Evolutionary conservation across 1,140 invertebrate genomes (phyloP).

Genomic region (Drosophila oshimai): DNA sequence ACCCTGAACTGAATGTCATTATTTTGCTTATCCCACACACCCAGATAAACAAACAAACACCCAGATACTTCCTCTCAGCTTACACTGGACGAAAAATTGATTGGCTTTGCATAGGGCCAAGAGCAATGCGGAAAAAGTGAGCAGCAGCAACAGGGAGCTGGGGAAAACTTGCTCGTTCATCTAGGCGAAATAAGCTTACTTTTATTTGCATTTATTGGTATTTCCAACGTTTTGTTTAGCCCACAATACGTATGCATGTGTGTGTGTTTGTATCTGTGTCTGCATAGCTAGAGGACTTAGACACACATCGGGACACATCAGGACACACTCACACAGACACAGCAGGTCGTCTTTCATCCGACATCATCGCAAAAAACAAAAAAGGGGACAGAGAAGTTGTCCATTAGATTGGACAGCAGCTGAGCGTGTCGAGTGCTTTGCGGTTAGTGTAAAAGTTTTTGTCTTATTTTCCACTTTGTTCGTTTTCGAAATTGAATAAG

Average conservation of each 20-base stretch:
- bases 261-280: conserved; percentile 1
- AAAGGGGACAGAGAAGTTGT: conserved; percentile 9
- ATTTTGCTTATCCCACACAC: conserved; percentile 45
- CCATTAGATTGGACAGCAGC: conserved; percentile 66
- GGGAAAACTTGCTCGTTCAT: conserved; percentile 5
- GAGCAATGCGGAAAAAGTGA: conserved; percentile 5
- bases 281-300: conserved; percentile 21
- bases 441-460: conserved; percentile 58
- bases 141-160: neutral
- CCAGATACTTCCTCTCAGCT: conserved; percentile 9
- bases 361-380: conserved; percentile 1
- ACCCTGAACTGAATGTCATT: conserved; percentile 56
- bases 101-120: conserved; percentile 9
- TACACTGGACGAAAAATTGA: conserved; percentile 39
- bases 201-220: conserved; percentile 63
- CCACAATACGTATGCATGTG: neutral
- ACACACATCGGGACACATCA: conserved; percentile 16
- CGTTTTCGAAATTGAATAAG: conserved; percentile 63
- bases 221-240: conserved; percentile 30
- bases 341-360: conserved; percentile 30
- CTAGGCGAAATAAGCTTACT: conserved; percentile 50
- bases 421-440: conserved; percentile 75
- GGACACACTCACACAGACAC: conserved; percentile 4
- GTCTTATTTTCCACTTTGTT: conserved; percentile 56
- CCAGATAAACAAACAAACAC: conserved; percentile 12